phyloP scores from a whole-genome alignment of 1,140 invertebrate genomes.

The Cecropterus lyciades region DNA sequence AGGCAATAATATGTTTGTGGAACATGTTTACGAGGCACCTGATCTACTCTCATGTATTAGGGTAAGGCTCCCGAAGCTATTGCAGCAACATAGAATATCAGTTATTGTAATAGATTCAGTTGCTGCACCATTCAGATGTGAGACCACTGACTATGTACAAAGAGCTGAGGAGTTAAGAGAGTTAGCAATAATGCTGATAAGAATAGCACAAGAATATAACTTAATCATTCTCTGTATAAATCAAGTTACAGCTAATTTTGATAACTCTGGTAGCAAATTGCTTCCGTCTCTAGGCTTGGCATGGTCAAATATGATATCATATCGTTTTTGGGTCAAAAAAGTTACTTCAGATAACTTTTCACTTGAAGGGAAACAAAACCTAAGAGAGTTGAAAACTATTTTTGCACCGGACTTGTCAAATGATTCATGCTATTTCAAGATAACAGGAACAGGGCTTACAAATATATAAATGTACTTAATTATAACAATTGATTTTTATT shows the following conservation, averaged over 20 bases:
- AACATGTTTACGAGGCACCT: conserved; percentile 66
- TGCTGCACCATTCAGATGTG: conserved; percentile 70
- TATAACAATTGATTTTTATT: too few relatives aligned
- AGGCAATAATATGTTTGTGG: conserved; percentile 67
- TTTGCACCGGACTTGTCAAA: conserved; percentile 61
- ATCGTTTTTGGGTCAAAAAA: conserved; percentile 59
- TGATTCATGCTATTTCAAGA: conserved; percentile 48
- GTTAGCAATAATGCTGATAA: conserved; percentile 54
- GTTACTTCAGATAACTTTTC: conserved; percentile 12
- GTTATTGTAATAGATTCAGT: conserved; percentile 69
- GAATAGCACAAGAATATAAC: conserved; percentile 57
- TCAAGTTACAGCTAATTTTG: conserved; percentile 67
- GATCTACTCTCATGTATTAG: conserved; percentile 66
- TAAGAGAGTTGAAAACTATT: conserved; percentile 56
- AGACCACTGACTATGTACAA: conserved; percentile 67
- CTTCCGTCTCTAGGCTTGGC: conserved; percentile 68
- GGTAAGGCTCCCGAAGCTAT: conserved; percentile 61
- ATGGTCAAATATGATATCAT: conserved; percentile 74
- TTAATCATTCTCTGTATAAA: conserved; percentile 69
- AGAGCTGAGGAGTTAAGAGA: conserved; percentile 72
- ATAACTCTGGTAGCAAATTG: conserved; percentile 49
- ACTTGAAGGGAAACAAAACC: conserved; percentile 17
- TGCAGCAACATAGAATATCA: conserved; percentile 50
- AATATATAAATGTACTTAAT: conserved; percentile 25
- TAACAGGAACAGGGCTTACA: conserved; percentile 56